Conservation (phyloP, 92 coral and sea anemone species). For the Epizoanthus rinbou region DNA sequence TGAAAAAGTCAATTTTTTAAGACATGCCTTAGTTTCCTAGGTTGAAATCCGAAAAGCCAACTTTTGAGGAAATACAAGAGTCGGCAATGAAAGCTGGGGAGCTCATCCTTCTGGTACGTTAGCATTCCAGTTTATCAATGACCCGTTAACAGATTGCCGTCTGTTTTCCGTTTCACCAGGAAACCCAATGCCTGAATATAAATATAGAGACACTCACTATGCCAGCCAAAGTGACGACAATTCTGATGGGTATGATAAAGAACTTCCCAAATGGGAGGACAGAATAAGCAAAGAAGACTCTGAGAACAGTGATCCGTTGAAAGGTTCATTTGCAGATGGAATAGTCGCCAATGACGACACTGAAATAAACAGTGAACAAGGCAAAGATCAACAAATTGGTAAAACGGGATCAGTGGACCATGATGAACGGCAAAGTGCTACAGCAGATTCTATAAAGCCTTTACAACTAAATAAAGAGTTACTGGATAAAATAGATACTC, state of each 20-base stretch:
- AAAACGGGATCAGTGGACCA: neutral
- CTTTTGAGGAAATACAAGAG: too few species aligned
- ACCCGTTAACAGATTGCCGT: neutral
- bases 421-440: slow-evolving; percentile 6
- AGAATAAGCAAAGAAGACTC: slow-evolving; percentile 19
- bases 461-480: slow-evolving; percentile 22
- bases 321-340: slow-evolving; percentile 25
- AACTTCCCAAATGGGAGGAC: slow-evolving; percentile 37
- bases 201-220: slow-evolving; percentile 57
- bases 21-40: too few species aligned
- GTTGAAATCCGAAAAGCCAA: too few species aligned
- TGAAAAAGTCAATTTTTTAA: too few species aligned
- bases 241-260: slow-evolving; percentile 31
- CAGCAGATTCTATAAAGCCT: neutral
- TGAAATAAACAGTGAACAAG: neutral
- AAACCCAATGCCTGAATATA: slow-evolving; percentile 83
- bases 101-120: neutral
- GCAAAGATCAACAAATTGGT: neutral
- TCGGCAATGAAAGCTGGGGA: too few species aligned
- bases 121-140: neutral
- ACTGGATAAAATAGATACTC: slow-evolving; percentile 32
- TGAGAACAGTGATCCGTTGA: slow-evolving; percentile 1
- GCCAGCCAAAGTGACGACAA: slow-evolving; percentile 23
- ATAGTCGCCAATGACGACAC: neutral
- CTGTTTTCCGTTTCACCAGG: neutral